Conservation (phyloP, 37 sponge, comb jelly and placozoan genomes). For the Hormiphora californensis region DNA sequence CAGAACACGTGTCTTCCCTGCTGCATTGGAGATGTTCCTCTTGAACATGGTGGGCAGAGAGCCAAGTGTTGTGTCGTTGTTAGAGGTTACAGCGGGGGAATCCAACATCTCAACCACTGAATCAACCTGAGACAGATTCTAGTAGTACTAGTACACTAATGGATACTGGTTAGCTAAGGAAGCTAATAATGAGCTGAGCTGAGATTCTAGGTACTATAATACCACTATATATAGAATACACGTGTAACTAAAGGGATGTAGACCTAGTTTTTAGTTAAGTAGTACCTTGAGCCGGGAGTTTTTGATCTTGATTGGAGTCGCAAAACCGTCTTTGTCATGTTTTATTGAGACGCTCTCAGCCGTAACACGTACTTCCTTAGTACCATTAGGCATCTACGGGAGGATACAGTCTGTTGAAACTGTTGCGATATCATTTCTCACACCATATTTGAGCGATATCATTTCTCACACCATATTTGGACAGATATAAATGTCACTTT, state of each 20-base stretch:
- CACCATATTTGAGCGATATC: too few species aligned
- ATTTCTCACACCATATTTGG: too few species aligned
- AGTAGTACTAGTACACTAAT: not conserved
- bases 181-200: not conserved
- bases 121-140: not conserved
- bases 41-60: conserved; percentile 14
- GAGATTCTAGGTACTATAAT: not conserved
- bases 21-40: conserved; percentile 35
- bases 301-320: conserved; percentile 34
- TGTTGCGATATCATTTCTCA: too few species aligned
- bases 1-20: not conserved
- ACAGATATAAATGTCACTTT: too few species aligned
- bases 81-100: conserved; percentile 14
- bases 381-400: too few species aligned
- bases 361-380: too few species aligned
- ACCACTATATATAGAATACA: too few species aligned
- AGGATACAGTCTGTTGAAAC: too few species aligned
- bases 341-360: too few species aligned
- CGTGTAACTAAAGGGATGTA: too few species aligned
- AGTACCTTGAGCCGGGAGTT: too few species aligned
- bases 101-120: not conserved
- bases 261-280: not conserved
- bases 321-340: conserved; percentile 45
- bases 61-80: conserved; percentile 13
- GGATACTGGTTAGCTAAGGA: not conserved